phyloP scores from a whole-genome alignment of 2,888 invertebrate species.

The Leuctra nigra region DNA sequence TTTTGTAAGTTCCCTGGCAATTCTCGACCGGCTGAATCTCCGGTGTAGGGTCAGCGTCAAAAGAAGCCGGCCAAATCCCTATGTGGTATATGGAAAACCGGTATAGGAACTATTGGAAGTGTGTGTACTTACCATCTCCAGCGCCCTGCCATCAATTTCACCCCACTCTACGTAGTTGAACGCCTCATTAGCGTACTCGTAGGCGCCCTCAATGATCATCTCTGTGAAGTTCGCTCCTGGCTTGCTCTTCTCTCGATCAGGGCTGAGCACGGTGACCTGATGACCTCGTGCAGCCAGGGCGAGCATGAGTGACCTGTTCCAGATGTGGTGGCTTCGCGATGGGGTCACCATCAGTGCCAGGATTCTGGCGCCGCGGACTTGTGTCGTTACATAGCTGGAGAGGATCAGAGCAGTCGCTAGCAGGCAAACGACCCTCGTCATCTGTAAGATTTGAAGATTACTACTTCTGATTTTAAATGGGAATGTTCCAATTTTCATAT shows the following conservation, averaged over 20 bases:
- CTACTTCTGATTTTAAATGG: too few species aligned
- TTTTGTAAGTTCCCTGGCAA: too few species aligned
- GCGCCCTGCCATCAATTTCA: not conserved
- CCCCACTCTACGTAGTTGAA: too few species aligned
- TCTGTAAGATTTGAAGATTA: too few species aligned
- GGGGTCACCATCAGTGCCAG: constrained; percentile 22
- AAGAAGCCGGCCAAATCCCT: too few species aligned
- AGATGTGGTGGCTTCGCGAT: constrained; percentile 27
- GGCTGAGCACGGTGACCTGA: constrained; percentile 25
- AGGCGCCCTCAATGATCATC: constrained; percentile 23
- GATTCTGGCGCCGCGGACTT: constrained; percentile 17
- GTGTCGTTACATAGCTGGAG: too few species aligned
- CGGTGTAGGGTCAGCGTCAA: too few species aligned
- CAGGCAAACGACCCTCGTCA: not conserved
- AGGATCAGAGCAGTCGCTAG: not conserved
- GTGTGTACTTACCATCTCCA: too few species aligned
- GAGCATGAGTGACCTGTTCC: constrained; percentile 22
- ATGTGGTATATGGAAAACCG: too few species aligned
- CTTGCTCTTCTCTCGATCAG: constrained; percentile 24
- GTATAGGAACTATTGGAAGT: too few species aligned
- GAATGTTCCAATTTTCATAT: too few species aligned
- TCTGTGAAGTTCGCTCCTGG: constrained; percentile 21
- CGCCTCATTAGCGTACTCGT: not conserved
- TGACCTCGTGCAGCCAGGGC: constrained; percentile 23
- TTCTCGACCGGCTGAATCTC: too few species aligned